These are phyloP conservation scores for Limulus polyphemus DNA, from an alignment of 2,888 invertebrate genomes.

Conservation along the genomic window DNA sequence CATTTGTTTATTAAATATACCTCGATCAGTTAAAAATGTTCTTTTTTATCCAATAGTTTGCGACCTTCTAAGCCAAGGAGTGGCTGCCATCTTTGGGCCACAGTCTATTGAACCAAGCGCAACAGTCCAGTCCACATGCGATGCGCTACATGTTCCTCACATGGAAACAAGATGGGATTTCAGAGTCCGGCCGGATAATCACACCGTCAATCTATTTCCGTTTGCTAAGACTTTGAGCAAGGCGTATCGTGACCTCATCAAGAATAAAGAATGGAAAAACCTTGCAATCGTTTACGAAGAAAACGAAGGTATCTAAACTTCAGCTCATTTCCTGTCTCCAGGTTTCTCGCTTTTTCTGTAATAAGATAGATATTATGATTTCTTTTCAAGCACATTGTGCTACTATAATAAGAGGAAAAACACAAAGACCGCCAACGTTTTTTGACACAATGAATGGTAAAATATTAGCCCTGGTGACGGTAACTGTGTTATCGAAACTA, in stretches of 20 bases:
- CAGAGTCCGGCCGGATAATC: conserved; percentile 25
- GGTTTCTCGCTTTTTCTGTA: no score
- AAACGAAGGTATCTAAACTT: conserved; percentile 32
- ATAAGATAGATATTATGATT: no score
- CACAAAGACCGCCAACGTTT: no score
- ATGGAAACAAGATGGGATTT: conserved; percentile 33
- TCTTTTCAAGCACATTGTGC: no score
- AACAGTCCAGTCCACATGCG: conserved; percentile 40
- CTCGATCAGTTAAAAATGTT: no score
- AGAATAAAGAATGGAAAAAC: conserved; percentile 35
- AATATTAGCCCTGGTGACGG: no score
- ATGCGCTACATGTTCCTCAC: conserved; percentile 38
- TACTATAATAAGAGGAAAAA: no score
- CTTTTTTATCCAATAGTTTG: conserved; percentile 19
- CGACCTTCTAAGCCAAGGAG: conserved; percentile 23
- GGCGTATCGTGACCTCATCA: conserved; percentile 35
- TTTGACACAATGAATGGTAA: no score
- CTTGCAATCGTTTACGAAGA: conserved; percentile 39
- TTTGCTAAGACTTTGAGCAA: conserved; percentile 34
- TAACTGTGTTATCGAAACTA: no score
- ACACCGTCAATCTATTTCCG: conserved; percentile 38
- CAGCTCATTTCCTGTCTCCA: no score
- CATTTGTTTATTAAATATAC: no score
- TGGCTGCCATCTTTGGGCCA: conserved; percentile 37
- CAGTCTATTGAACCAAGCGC: conserved; percentile 34